Evolutionary conservation across 2,797 vertebrate species (phyloP).

Genomic region (Clarias fuscus): DNA sequence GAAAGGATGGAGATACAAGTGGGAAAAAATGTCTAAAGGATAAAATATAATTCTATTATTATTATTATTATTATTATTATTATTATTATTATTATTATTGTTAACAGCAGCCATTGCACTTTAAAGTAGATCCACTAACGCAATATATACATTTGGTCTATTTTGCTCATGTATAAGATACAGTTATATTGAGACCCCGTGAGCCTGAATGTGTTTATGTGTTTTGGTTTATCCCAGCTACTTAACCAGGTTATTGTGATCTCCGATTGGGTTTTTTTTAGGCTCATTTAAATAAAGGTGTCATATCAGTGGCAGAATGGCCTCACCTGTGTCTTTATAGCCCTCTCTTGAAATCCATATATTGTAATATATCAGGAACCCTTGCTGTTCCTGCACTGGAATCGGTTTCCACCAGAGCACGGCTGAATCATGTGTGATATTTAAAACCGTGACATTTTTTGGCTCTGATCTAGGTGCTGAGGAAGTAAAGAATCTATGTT

Average conservation of each 20-base stretch:
- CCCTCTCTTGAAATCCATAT: constrained; percentile 45
- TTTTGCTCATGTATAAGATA: background rate
- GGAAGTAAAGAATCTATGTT: background rate
- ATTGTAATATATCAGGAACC: constrained; percentile 47
- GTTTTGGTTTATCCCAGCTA: background rate
- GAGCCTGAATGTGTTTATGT: background rate
- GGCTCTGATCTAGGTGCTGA: constrained; percentile 43
- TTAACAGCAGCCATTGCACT: too few species aligned
- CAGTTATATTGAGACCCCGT: background rate
- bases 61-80: background rate
- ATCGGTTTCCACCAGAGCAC: constrained; percentile 46
- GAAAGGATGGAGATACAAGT: background rate
- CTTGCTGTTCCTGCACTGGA: constrained; percentile 45
- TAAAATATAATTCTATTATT: background rate
- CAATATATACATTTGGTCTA: background rate
- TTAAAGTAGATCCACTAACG: too few species aligned
- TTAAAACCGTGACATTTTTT: constrained; percentile 18
- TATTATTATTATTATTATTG: background rate
- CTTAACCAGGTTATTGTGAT: background rate
- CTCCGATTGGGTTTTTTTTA: background rate
- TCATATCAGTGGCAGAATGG: background rate
- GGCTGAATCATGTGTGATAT: constrained; percentile 41
- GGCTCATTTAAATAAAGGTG: background rate
- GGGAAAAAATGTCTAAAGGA: background rate
- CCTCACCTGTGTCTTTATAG: constrained; percentile 25